Evolutionary conservation across 2,113 vertebrate species (phyloP).

Genomic region (Peromyscus californicus): DNA sequence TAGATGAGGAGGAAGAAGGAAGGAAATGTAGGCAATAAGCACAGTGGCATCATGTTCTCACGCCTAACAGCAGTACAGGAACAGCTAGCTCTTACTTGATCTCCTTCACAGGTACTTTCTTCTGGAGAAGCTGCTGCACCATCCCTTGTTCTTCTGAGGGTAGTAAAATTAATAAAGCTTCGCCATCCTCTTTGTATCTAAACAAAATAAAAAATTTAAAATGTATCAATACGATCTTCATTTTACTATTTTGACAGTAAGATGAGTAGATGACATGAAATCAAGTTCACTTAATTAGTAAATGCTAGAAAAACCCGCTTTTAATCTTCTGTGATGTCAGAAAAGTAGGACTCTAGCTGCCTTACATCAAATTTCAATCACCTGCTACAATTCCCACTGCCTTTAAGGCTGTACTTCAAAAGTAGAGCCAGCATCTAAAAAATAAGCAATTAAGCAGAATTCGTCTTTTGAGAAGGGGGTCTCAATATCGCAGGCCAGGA

Average conservation of each 20-base stretch:
- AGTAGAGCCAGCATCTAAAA: background rate
- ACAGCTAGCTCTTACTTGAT: conserved; percentile 92
- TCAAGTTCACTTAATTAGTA: conserved; percentile 42
- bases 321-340: conserved; percentile 20
- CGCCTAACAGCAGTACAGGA: background rate
- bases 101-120: conserved; percentile 95
- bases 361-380: background rate
- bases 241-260: conserved; percentile 45
- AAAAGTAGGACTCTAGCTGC: background rate
- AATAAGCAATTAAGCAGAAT: conserved; percentile 14
- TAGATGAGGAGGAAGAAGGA: background rate
- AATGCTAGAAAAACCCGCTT: conserved; percentile 33
- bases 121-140: conserved; percentile 93
- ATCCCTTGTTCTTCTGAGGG: conserved; percentile 96
- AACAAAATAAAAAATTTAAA: background rate
- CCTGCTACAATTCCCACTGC: background rate
- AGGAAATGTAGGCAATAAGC: background rate
- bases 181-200: conserved; percentile 97
- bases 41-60: background rate
- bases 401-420: background rate
- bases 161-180: conserved; percentile 95
- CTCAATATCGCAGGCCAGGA: background rate
- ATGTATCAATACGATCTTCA: conserved; percentile 44
- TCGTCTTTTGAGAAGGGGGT: background rate
- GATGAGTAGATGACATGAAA: conserved; percentile 7